Evolutionary conservation across 2,888 invertebrate genomes (phyloP), one percentile per base, ranked within the genome.

Genomic region (Lycia hirtaria): DNA sequence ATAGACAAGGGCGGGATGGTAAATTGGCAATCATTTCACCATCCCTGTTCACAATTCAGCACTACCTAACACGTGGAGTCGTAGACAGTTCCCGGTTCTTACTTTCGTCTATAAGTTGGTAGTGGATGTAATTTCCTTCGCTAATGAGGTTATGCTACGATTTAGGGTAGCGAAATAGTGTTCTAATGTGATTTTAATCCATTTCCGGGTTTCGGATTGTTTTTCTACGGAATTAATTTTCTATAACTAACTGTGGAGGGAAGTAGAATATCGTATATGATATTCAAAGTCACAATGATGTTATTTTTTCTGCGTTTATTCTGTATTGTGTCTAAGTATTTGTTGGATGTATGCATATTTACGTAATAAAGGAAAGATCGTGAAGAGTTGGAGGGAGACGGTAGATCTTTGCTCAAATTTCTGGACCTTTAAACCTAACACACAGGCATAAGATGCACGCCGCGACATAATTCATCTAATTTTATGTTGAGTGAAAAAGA

Each of bases 121-220:
- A 58, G 48, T 58, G 51, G 22, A 37, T 43, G 56, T 51, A 38
- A 40, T 50, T 40, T 50, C 50, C 50, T 51, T 38, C 26, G 52
- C 72, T 78, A 79, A 84, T 81, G 66, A 76, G 71, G 67, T 83
- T 78, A 75, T 68, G 66, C 69, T 65, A 67, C 71, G 64, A 73
- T 80, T 76, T 73, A 64, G 72, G 79, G 78, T 76, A 64, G 69
- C 68, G 72, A 48, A 62, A 65, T 67, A 57, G 65, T 58, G 56
- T 62, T 40, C 47, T 77, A 76, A 80, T 75, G 67, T 69, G 68
- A 75, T 78, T 72, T 74, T 67, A 52, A 74, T 72, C 67, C 66
- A 72, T 72, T 70, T 72, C 73, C 77, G 71, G 60, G 61, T 55
- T 54, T 58, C 54, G 69, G 74, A 75, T 72, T 75, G 72, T 71